Evolutionary conservation across 2,888 invertebrate species (phyloP), one percentile per base, ranked within the genome.

Genomic region (Scrobipalpa atriplicella): DNA sequence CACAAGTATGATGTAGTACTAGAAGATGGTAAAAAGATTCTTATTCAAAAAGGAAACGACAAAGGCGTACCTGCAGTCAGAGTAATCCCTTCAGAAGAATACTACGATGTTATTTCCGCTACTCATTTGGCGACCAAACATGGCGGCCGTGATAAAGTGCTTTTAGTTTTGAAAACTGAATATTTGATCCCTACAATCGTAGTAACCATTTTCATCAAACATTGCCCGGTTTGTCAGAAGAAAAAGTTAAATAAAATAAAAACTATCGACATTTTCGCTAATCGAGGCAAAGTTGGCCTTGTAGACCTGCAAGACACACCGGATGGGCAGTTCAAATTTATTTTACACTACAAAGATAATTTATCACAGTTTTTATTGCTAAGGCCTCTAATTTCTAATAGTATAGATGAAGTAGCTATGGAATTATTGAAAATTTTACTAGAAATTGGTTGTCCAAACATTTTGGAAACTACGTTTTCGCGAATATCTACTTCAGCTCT

Each of bases 371-470:
- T 41, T 61, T 41, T 18, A 41, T 41, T 61, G 18, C 41, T 61
- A 11, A 41, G 61, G 9, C 41, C 61, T 8, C 16, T 61, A 1
- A 39, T 10, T 8, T 41, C 39, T 2, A 41, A 61, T 36, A 13
- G 8, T 19, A 13, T n/a, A 18, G 61, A 39, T 21, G 61, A 61
- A 41, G 16, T 61, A 19, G 61, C 61, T 16, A 2, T 19, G 0
- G 61, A 61, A 19, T 41, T 60, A 38, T 38, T 60, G 60, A 60
- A 60, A 60, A n/a, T 60, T 16, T 60, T 60, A n/a, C 29, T 60
- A 38, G 60, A 60, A 38, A 38, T 60, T 38, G 60, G 60, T 7
- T 60, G 36, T n/a, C 60, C 60, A n/a, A n/a, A 5, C 6, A 38
- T 38, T 13, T 38, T 60, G 9, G 29, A 38, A 9, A 38, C 29